Base-by-base conservation (phyloP, 2,888 invertebrate genomes). In the Cheilosia variabilis region DNA sequence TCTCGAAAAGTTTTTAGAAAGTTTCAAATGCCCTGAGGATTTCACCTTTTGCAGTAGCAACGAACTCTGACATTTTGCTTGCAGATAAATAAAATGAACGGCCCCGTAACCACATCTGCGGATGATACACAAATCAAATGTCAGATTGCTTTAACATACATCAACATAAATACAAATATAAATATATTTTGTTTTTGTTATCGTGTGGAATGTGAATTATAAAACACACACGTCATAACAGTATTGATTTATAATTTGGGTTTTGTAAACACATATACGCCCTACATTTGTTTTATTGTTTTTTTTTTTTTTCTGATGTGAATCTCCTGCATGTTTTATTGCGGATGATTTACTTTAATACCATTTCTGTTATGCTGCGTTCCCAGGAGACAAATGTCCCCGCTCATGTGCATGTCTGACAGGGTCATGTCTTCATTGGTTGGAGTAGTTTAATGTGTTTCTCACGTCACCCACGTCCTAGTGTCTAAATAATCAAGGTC, bases 21-120 rank as follows among this genome's bases (percentile, higher is more conserved):
- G 50, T 34, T 15, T 15, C 2, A 63, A 50, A 22, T 37, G 50
- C 50, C 63, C 63, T 50, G 19, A 31, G 63, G 68, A 45, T 57
- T 45, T 27, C 31, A 55, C 41, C 55, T 68, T 55, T 68, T 19
- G 13, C 27, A 13, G 50, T 37, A 52, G 52, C 37, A 22, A 31
- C 13, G 47, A 69, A 69, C 69, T 58, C 37, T 80, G 68, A 57
- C 68, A 63, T 75, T 75, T 68, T 24, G 22, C 43, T 47, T 55
- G 41, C 47, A 41, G 45, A 53, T 80, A 53, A 80, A 80, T 68
- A 60, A 80, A 60, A 75, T 62, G 66, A 60, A 47, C 57, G 55
- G 24, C 22, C 22, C 47, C 55, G 68, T 63, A 68, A 50, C 47
- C 71, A 71, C 41, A 27, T 34, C 71, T 60, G 27, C 22, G 41